phyloP scores from a whole-genome alignment of 2,797 vertebrate species.

The Eulemur mongoz region DNA sequence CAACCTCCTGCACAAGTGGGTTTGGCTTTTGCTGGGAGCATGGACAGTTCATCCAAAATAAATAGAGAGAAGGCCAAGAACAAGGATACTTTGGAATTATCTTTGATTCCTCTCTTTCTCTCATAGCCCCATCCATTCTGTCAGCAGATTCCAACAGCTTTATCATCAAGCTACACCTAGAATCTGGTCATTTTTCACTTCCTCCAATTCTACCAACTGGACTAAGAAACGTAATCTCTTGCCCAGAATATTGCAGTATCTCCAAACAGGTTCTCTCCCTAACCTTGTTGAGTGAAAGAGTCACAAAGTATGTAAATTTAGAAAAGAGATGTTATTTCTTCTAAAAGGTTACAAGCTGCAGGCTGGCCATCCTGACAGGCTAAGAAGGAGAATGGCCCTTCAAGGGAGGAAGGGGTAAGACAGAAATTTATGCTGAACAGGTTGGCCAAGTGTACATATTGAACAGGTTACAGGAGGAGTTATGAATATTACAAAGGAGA shows the following conservation, averaged over 20 bases:
- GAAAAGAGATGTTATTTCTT: no score
- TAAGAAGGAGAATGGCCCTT: no score
- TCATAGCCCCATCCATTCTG: not conserved
- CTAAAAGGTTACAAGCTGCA: no score
- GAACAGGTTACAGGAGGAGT: no score
- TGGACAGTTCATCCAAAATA: not conserved
- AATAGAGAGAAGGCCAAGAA: not conserved
- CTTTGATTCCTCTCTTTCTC: not conserved
- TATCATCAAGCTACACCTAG: not conserved
- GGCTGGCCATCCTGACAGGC: no score
- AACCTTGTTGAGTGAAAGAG: not conserved
- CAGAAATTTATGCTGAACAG: no score
- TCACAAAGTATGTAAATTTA: no score
- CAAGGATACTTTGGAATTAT: no score
- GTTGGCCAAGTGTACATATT: no score
- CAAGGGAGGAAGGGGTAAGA: no score
- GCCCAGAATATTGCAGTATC: not conserved
- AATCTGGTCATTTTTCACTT: not conserved
- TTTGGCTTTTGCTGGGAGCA: not conserved
- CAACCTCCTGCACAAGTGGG: not conserved
- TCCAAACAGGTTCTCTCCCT: not conserved
- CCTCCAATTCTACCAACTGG: not conserved
- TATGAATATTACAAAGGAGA: no score
- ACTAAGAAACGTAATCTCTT: not conserved
- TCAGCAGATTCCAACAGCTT: not conserved